Conservation (phyloP, 2,113 vertebrate genomes). For the Hyperoodon ampullatus region DNA sequence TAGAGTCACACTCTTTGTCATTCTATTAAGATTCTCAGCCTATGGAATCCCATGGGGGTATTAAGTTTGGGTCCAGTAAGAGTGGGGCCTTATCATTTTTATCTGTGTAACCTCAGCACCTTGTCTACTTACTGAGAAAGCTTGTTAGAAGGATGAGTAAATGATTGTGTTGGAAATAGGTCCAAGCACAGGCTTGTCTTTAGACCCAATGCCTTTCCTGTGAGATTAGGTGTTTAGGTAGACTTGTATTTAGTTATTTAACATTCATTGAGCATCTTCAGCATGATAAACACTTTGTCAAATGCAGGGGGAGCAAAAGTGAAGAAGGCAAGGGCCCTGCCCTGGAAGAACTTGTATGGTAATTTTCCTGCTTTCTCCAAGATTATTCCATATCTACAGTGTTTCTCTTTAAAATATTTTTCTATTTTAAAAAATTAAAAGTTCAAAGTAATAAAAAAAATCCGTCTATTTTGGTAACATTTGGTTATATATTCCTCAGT, state of each 20-base stretch:
- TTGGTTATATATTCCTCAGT: not conserved
- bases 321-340: not conserved
- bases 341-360: not conserved
- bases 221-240: not conserved
- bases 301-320: not conserved
- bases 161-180: not conserved
- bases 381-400: not conserved
- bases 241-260: not conserved
- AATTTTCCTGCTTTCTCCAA: not conserved
- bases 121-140: not conserved
- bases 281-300: not conserved
- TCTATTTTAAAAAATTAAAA: not conserved
- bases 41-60: not conserved
- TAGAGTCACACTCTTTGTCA: fast-evolving
- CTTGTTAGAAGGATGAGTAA: not conserved
- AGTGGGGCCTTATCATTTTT: not conserved
- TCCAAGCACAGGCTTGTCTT: not conserved
- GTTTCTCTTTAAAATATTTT: not conserved
- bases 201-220: not conserved
- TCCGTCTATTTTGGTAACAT: not conserved
- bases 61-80: not conserved
- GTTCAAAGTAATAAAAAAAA: not conserved
- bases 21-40: not conserved
- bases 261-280: not conserved
- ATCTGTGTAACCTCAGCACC: not conserved